Evolutionary conservation across 2,797 vertebrate genomes (phyloP).

Genomic region (Sebastes kiyomatsui): DNA sequence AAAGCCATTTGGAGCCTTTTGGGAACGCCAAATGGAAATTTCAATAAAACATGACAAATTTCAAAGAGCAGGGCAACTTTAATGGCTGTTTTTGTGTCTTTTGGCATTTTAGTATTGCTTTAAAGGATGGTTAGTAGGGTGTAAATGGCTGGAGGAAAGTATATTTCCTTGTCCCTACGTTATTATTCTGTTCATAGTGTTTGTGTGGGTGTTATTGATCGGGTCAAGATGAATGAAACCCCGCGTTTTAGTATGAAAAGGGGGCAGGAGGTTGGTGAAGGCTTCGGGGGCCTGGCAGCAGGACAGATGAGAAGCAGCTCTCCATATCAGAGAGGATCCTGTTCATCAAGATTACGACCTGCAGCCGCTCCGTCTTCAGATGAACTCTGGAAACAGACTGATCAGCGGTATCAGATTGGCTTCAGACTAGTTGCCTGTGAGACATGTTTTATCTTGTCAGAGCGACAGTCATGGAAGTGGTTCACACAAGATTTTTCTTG

Average conservation of each 20-base stretch:
- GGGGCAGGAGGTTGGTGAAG: background rate
- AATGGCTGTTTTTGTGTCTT: background rate
- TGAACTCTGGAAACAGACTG: background rate
- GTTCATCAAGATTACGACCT: slow-evolving; percentile 39
- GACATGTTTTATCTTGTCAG: background rate
- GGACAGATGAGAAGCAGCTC: slow-evolving; percentile 20
- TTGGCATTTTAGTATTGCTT: background rate
- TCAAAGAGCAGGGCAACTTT: background rate
- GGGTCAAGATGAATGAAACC: background rate
- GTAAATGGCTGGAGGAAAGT: background rate
- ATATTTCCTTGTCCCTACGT: background rate
- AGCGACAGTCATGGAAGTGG: background rate
- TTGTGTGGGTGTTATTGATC: background rate
- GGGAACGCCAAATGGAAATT: background rate
- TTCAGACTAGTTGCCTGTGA: background rate
- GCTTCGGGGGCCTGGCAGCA: background rate
- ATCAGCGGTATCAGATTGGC: no score
- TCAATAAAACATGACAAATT: background rate
- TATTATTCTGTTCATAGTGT: background rate
- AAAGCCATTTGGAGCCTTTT: background rate
- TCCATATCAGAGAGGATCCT: slow-evolving; percentile 18
- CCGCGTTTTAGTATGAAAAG: background rate
- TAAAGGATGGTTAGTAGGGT: background rate
- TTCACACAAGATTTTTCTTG: background rate
- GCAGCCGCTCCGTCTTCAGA: slow-evolving; percentile 1